A percentile compares a stretch with the other conserved stretches of the same genome.
These are phyloP conservation scores for Drosophila rufa DNA, from an alignment of 1,140 invertebrate species.

Conservation along the genomic window DNA sequence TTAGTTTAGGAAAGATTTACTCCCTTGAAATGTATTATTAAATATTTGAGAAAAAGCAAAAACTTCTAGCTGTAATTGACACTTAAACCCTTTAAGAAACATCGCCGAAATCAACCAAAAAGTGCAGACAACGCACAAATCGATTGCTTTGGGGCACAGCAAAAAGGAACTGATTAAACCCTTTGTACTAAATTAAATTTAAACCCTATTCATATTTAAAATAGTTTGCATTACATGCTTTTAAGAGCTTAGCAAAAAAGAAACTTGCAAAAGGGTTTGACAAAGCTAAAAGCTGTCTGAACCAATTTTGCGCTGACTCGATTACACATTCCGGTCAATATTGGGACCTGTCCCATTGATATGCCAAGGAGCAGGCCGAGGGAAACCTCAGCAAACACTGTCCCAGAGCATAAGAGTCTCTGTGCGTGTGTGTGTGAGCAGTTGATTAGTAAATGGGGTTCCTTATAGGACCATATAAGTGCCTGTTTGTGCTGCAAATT, in stretches of 20 bases:
- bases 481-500: conserved; percentile 54
- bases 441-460: conserved; percentile 47
- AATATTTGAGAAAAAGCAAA: too few species aligned
- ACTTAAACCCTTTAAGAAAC: neutral
- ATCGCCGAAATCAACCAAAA: neutral
- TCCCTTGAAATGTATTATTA: too few species aligned
- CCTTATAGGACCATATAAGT: conserved; percentile 27
- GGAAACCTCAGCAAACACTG: conserved; percentile 60
- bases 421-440: conserved; percentile 15
- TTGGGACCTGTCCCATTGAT: conserved; percentile 46
- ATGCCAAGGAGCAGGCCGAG: conserved; percentile 58
- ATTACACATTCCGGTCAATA: conserved; percentile 57
- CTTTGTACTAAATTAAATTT: conserved; percentile 15
- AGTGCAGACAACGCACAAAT: conserved; percentile 8
- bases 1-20: too few species aligned
- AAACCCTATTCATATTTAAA: conserved; percentile 30
- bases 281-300: conserved; percentile 30
- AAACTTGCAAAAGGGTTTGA: conserved; percentile 33
- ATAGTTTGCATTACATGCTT: conserved; percentile 33
- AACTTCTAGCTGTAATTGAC: too few species aligned
- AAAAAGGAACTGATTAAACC: neutral
- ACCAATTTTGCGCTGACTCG: conserved; percentile 25
- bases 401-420: conserved; percentile 11
- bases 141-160: neutral
- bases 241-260: conserved; percentile 14